A percentile compares a stretch with the other conserved stretches of the same genome.
Conservation (phyloP, 1,140 invertebrate species). For the Drosophila persimilis region DNA sequence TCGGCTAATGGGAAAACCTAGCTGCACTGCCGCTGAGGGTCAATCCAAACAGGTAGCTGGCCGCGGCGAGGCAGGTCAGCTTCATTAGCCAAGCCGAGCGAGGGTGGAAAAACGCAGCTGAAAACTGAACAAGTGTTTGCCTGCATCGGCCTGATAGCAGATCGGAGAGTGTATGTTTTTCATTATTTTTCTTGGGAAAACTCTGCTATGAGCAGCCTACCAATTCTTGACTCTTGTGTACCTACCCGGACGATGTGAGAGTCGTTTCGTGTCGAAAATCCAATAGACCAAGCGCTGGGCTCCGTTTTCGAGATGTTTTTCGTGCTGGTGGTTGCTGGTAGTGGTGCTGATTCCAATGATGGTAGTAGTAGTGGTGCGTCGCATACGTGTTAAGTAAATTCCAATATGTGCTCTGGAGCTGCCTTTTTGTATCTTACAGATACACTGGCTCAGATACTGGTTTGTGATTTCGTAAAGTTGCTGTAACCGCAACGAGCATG, state of each 20-base stretch:
- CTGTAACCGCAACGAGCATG: slow-evolving; percentile 24
- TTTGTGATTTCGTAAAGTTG: slow-evolving; percentile 72
- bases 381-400: slow-evolving; percentile 76
- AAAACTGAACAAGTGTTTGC: slow-evolving; percentile 29
- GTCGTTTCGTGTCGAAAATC: slow-evolving; percentile 56
- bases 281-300: slow-evolving; percentile 51
- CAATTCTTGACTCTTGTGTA: slow-evolving; percentile 4
- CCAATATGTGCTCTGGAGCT: slow-evolving; percentile 68
- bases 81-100: slow-evolving; percentile 45
- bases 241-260: slow-evolving; percentile 51
- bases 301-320: slow-evolving; percentile 7
- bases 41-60: slow-evolving; percentile 60
- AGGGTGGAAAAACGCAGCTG: slow-evolving; percentile 60
- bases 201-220: slow-evolving; percentile 35
- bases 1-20: slow-evolving; percentile 47
- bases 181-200: slow-evolving; percentile 49
- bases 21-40: slow-evolving; percentile 24
- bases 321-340: not conserved
- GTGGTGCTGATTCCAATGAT: too few relatives aligned
- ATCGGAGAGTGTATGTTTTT: slow-evolving; percentile 12
- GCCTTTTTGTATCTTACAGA: slow-evolving; percentile 71
- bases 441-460: slow-evolving; percentile 75
- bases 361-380: slow-evolving; percentile 40
- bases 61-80: slow-evolving; percentile 49
- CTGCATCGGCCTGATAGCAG: not conserved